Percentiles rank a stretch among this genome's conserved stretches.
These are phyloP conservation scores for Sigmodon hispidus DNA, from an alignment of 2,113 vertebrate genomes.

Conservation along the genomic window DNA sequence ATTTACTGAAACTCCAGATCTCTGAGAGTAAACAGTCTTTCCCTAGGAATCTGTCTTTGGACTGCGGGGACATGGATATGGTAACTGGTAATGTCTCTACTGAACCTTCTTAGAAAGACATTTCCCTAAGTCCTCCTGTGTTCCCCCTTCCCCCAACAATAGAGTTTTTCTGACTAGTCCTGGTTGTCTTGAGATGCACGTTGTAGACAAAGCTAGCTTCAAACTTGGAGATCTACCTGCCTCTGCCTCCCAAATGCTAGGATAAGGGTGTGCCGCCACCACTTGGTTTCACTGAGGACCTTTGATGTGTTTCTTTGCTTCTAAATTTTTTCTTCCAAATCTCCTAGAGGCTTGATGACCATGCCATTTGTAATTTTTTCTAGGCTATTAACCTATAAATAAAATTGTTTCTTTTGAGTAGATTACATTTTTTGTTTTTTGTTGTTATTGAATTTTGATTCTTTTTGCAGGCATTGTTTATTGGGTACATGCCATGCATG, in stretches of 20 bases:
- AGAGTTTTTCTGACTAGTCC: background rate
- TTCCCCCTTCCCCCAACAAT: background rate
- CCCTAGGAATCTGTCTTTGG: constrained; percentile 38
- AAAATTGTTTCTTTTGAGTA: background rate
- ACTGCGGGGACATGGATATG: fast-evolving
- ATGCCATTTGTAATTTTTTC: constrained; percentile 38
- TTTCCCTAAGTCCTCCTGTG: background rate
- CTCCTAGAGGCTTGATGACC: background rate
- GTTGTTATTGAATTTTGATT: background rate
- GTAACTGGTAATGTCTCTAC: background rate
- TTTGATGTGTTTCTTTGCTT: background rate
- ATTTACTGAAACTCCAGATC: constrained; percentile 46
- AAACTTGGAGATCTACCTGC: background rate
- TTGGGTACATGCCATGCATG: background rate
- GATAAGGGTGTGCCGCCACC: background rate
- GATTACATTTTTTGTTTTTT: background rate
- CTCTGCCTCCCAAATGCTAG: background rate
- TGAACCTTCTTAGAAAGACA: constrained; percentile 25
- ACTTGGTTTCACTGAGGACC: background rate
- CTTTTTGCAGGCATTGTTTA: background rate
- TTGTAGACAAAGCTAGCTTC: background rate
- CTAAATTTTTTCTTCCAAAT: constrained; percentile 6
- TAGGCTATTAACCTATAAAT: constrained; percentile 47
- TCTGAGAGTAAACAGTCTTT: constrained; percentile 41
- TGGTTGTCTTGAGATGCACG: background rate